These are phyloP conservation scores for Anguilla anguilla DNA, from an alignment of 2,797 vertebrate species.

Conservation along the genomic window DNA sequence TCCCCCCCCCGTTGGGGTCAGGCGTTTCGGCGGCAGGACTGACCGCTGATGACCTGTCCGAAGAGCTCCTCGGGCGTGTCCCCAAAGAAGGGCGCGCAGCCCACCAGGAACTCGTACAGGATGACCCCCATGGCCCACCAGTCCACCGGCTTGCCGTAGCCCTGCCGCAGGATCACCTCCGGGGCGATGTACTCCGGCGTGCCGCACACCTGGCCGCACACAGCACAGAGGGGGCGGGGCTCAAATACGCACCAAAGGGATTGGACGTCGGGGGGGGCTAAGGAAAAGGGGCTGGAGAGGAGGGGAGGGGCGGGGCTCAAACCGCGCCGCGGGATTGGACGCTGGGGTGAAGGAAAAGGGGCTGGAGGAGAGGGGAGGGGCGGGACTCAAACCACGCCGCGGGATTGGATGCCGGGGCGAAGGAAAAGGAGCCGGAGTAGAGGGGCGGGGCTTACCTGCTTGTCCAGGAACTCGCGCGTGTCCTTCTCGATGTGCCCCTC, in stretches of 20 bases:
- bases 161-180: slow-evolving; percentile 95
- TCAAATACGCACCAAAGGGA: neutral
- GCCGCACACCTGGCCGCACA: slow-evolving; percentile 83
- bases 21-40: slow-evolving; percentile 46
- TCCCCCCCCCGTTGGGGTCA: neutral
- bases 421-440: too few species aligned
- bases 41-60: slow-evolving; percentile 97
- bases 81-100: slow-evolving; percentile 94
- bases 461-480: slow-evolving; percentile 92
- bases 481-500: slow-evolving; percentile 98
- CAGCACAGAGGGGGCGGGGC: neutral
- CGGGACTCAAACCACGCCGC: too few species aligned
- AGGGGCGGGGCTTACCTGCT: slow-evolving; percentile 76
- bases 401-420: too few species aligned
- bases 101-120: slow-evolving; percentile 93
- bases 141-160: slow-evolving; percentile 95
- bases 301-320: too few species aligned
- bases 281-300: too few species aligned
- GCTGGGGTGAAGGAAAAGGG: too few species aligned
- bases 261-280: too few species aligned
- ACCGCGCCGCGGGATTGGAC: too few species aligned
- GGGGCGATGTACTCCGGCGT: slow-evolving; percentile 96
- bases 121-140: slow-evolving; percentile 99
- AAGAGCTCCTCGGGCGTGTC: slow-evolving; percentile 96
- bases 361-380: too few species aligned